Conservation (phyloP, 2,797 vertebrate species). For the Sorex maritimensis region DNA sequence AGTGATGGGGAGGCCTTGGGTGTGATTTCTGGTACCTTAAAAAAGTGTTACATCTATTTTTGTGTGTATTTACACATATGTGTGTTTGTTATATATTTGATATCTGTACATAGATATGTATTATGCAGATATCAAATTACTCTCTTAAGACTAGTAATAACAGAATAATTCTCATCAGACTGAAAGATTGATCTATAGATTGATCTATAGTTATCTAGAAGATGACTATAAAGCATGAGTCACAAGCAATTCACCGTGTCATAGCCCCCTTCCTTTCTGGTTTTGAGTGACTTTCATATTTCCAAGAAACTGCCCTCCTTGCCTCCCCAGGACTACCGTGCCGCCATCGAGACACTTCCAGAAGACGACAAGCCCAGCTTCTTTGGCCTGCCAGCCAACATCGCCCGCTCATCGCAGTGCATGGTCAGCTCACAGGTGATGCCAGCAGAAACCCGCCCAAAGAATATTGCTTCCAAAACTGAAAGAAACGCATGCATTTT, state of each 20-base stretch:
- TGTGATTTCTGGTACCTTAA: too few species aligned
- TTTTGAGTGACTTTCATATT: not conserved
- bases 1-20: too few species aligned
- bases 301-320: not conserved
- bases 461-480: not conserved
- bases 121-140: too few species aligned
- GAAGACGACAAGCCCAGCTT: conserved; percentile 97
- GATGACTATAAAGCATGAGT: not conserved
- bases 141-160: too few species aligned
- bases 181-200: not conserved
- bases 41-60: too few species aligned
- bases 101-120: too few species aligned
- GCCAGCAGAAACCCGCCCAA: not conserved
- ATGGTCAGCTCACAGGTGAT: conserved; percentile 96
- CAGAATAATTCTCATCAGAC: too few species aligned
- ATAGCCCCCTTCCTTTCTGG: not conserved
- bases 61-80: too few species aligned
- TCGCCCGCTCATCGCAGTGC: conserved; percentile 96
- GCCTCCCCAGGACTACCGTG: conserved; percentile 94
- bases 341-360: conserved; percentile 95
- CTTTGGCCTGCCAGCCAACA: conserved; percentile 98
- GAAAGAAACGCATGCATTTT: not conserved
- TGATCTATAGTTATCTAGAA: not conserved
- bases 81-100: too few species aligned
- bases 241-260: too few species aligned